Conservation (phyloP, 2,113 vertebrate genomes). For the Burhinus bistriatus region DNA sequence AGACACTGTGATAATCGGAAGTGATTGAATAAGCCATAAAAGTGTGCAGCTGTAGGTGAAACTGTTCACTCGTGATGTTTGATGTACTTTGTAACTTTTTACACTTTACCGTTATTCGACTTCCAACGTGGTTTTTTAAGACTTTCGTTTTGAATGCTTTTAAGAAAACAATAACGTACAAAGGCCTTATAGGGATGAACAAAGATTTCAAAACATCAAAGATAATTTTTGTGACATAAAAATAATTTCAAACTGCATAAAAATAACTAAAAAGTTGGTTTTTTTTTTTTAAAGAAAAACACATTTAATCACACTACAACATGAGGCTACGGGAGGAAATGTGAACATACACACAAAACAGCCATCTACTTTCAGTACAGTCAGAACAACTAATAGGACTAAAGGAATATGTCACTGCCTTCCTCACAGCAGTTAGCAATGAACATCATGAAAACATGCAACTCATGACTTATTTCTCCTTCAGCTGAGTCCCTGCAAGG, state of each 20-base stretch:
- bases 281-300: neutral
- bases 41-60: neutral
- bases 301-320: neutral
- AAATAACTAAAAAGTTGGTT: neutral
- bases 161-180: neutral
- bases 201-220: neutral
- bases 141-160: neutral
- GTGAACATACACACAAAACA: neutral
- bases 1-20: neutral
- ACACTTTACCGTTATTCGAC: neutral
- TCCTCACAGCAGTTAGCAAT: neutral
- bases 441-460: neutral
- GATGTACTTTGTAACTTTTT: slow-evolving; percentile 1
- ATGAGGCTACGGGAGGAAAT: neutral
- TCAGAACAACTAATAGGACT: neutral
- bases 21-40: neutral
- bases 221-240: neutral
- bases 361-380: neutral
- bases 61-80: neutral
- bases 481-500: neutral
- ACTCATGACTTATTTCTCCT: neutral
- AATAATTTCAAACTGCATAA: neutral
- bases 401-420: neutral
- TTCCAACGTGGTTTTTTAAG: neutral
- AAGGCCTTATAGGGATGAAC: neutral